Evolutionary conservation across 2,797 vertebrate genomes (phyloP).

Genomic region (Ptychobarbus kaznakovi): DNA sequence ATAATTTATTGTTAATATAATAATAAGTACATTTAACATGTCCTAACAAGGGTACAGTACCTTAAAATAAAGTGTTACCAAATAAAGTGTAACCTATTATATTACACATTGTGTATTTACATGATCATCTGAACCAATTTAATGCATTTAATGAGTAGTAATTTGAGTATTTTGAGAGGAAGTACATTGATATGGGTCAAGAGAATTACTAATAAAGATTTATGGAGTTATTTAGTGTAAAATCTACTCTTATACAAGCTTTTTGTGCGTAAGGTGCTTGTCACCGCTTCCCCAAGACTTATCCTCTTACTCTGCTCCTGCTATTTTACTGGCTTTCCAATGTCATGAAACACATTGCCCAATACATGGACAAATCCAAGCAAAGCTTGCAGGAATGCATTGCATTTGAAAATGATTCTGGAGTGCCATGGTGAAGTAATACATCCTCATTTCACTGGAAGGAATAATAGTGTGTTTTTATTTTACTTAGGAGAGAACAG

Average conservation of each 20-base stretch:
- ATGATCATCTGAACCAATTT: neutral
- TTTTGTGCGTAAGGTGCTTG: slow-evolving; percentile 22
- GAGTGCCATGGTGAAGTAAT: neutral
- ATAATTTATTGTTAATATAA: neutral
- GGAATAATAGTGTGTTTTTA: neutral
- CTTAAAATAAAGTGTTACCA: neutral
- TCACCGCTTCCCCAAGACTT: slow-evolving; percentile 25
- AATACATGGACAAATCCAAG: slow-evolving; percentile 34
- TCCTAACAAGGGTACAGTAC: neutral
- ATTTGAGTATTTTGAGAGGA: neutral
- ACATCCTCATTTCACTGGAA: neutral
- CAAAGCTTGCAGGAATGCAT: slow-evolving; percentile 32
- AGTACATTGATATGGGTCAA: slow-evolving; percentile 24
- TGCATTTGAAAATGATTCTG: neutral
- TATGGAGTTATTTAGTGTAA: slow-evolving; percentile 26
- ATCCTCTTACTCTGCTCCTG: slow-evolving; percentile 37
- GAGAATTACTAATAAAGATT: slow-evolving; percentile 39
- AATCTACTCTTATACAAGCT: slow-evolving; percentile 44
- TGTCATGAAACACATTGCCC: slow-evolving; percentile 46
- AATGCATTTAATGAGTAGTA: neutral
- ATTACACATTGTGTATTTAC: neutral
- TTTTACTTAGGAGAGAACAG: neutral
- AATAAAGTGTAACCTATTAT: neutral
- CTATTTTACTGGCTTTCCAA: slow-evolving; percentile 15
- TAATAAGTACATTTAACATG: neutral